Conservation (phyloP, 2,113 vertebrate species). For the Saguinus imperator region DNA sequence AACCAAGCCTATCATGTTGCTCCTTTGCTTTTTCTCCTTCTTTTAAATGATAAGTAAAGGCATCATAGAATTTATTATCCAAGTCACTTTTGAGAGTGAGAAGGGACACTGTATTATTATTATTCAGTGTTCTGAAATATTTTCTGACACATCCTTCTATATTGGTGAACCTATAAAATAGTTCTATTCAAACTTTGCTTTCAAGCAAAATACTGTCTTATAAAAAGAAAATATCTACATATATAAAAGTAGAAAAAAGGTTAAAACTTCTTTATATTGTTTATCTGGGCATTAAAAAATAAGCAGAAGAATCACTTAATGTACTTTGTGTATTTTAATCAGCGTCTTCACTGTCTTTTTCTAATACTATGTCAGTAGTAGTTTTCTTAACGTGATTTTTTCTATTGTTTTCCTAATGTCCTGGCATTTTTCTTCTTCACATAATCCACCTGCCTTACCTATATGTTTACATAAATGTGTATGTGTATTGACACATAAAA, state of each 20-base stretch:
- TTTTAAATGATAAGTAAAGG: neutral
- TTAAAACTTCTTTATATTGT: neutral
- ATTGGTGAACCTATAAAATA: neutral
- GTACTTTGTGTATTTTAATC: neutral
- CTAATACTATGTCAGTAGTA: neutral
- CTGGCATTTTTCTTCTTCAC: neutral
- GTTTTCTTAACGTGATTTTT: neutral
- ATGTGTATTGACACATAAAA: neutral
- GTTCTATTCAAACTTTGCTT: neutral
- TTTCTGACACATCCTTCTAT: neutral
- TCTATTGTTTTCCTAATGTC: neutral
- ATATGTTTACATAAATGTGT: neutral
- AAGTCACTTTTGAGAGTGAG: neutral
- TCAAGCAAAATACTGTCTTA: slow-evolving; percentile 32
- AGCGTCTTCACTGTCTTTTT: neutral
- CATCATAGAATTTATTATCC: neutral
- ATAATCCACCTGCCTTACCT: neutral
- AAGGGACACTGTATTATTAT: neutral
- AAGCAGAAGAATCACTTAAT: neutral
- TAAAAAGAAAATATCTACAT: neutral
- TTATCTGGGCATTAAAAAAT: neutral
- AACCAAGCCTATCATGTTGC: neutral
- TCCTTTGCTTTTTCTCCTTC: neutral
- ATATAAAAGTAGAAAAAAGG: neutral
- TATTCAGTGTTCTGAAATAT: neutral